These are phyloP conservation scores for Artibeus lituratus DNA, from an alignment of 2,797 vertebrate species.

Conservation along the genomic window DNA sequence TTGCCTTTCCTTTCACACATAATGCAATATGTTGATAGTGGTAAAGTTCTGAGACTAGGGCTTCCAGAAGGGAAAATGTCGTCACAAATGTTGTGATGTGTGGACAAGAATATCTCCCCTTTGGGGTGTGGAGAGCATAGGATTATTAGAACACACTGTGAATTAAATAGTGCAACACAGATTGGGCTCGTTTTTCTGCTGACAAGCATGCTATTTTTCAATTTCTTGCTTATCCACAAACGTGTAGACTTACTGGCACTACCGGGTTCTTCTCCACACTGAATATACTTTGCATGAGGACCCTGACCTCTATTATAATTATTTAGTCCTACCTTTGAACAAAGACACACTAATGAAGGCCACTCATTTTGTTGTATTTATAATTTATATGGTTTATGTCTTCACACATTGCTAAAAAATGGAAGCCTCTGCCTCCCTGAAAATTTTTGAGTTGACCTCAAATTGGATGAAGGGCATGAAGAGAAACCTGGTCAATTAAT, in stretches of 20 bases:
- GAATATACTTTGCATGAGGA: constrained; percentile 48
- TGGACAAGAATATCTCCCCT: constrained; percentile 68
- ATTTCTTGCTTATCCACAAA: constrained; percentile 56
- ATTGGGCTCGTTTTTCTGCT: constrained; percentile 69
- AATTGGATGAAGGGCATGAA: not conserved
- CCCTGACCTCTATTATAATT: constrained; percentile 8
- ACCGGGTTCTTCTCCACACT: not conserved
- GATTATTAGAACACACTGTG: constrained; percentile 74
- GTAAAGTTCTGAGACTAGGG: constrained; percentile 36
- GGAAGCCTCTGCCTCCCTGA: not conserved
- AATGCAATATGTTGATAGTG: constrained; percentile 71
- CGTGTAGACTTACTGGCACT: constrained; percentile 53
- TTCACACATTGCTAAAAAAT: not conserved
- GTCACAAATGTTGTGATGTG: constrained; percentile 54
- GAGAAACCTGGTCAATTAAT: not conserved
- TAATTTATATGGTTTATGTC: not conserved
- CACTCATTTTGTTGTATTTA: not conserved
- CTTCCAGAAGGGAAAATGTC: constrained; percentile 69
- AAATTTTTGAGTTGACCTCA: not conserved
- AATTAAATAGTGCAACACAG: constrained; percentile 71
- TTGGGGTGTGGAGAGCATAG: constrained; percentile 22
- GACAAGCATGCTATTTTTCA: constrained; percentile 77
- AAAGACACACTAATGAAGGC: not conserved
- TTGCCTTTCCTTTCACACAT: constrained; percentile 40
- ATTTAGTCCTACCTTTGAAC: not conserved